Conservation (phyloP, 2,888 invertebrate species). For the Chloroclysta siterata region DNA sequence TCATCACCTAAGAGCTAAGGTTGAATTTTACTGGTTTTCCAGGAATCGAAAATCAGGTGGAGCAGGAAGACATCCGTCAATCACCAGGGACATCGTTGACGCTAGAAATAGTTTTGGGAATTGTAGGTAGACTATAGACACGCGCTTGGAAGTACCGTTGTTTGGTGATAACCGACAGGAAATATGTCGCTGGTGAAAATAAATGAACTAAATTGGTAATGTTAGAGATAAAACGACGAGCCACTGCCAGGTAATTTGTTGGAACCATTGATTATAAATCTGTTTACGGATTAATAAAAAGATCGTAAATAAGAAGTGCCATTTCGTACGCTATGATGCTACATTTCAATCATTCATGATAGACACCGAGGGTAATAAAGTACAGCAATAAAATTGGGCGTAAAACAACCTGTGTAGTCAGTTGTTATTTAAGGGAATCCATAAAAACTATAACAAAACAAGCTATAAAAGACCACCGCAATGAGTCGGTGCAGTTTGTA, state of each 20-base stretch:
- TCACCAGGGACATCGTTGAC: conserved; percentile 65
- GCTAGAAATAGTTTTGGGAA: conserved; percentile 66
- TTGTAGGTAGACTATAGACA: conserved; percentile 50
- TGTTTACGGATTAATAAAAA: conserved; percentile 42
- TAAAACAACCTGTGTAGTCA: conserved; percentile 66
- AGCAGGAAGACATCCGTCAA: conserved; percentile 77
- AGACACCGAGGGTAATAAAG: conserved; percentile 59
- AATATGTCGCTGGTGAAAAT: conserved; percentile 49
- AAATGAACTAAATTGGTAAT: conserved; percentile 42
- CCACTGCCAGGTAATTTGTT: conserved; percentile 17
- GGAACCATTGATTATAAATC: conserved; percentile 41
- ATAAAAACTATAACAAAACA: conserved; percentile 73
- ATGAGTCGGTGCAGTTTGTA: conserved; percentile 57
- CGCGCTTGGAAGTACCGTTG: conserved; percentile 49
- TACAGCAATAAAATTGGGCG: conserved; percentile 56
- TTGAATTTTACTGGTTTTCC: conserved; percentile 41
- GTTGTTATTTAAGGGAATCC: conserved; percentile 69
- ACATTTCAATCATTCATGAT: conserved; percentile 59
- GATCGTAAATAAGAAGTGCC: conserved; percentile 42
- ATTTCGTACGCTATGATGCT: conserved; percentile 31
- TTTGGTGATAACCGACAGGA: conserved; percentile 47
- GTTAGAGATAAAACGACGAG: conserved; percentile 4
- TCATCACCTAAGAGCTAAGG: conserved; percentile 51
- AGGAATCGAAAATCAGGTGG: conserved; percentile 41
- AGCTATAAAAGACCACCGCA: conserved; percentile 78